Evolutionary conservation across 1,140 invertebrate species (phyloP), one percentile per base, ranked within the genome.

Genomic region (Zaprionus camerounensis): DNA sequence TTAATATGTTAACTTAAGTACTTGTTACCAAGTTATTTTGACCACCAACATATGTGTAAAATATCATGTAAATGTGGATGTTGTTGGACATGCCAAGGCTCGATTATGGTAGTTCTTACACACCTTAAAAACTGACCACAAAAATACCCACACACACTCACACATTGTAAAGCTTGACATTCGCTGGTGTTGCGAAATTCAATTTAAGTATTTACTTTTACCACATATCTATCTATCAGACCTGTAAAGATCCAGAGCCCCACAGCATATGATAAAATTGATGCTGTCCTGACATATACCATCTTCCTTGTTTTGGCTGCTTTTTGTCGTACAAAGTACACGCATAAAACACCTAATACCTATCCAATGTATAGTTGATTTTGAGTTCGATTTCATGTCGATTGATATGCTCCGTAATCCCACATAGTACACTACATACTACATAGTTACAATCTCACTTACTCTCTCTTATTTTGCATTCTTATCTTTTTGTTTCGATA

Each of bases 181-280:
- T 83, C 81, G 84, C 83, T 88, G 62, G 67, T 87, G 74, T 87
- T 87, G 84, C 84, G 80, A 80, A 65, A 57, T 65, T 76, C 70
- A 65, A 46, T 72, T 61, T 72, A 56, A 31, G 11, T 55, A 56
- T 28, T 28, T 46, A 31, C 36, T 28, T 46, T 31, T 44, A 24
- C 20, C 20, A 66, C 24, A 41, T 57, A 34, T 34, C 12, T 20
- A 34, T 56, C 13, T 24, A 24, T 46, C 65, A 64, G 58, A 63
- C 68, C 34, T 59, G 53, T 77, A 59, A 67, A 71, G 65, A 65
- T 41, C 72, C 71, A 49, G 12, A 76, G 34, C 28, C 56, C 38
- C 13, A 41, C 57, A 63, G 53, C 71, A 77, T 63, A 44, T 66
- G 56, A 71, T 62, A 20, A 69, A 53, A 66, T 76, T 55, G 68